A percentile compares a stretch with the other conserved stretches of the same genome.
Conservation (phyloP, 92 coral and sea anemone genomes). For the Porites evermanni region DNA sequence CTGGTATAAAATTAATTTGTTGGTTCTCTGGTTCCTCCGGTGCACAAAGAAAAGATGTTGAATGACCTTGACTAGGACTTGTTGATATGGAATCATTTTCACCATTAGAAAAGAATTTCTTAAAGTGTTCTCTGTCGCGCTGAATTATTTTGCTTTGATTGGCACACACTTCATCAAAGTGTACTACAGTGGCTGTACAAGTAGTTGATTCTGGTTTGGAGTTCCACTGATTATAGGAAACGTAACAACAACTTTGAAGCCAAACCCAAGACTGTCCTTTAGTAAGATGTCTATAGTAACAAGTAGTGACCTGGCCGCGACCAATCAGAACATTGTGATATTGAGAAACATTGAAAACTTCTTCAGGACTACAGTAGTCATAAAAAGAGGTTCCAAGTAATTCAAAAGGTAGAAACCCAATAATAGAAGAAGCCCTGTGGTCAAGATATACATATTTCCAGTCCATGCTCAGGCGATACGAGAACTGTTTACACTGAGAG, state of each 20-base stretch:
- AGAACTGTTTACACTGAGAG: slow-evolving; percentile 46
- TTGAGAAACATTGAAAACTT: slow-evolving; percentile 43
- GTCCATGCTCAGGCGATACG: slow-evolving; percentile 56
- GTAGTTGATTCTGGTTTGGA: slow-evolving; percentile 69
- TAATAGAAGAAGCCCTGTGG: slow-evolving; percentile 33
- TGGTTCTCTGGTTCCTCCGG: not conserved
- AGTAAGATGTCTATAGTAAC: slow-evolving; percentile 66
- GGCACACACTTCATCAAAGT: slow-evolving; percentile 57
- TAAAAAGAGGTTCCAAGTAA: slow-evolving; percentile 54
- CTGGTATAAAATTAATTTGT: not conserved
- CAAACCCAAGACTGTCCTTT: slow-evolving; percentile 75
- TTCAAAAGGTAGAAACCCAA: slow-evolving; percentile 63
- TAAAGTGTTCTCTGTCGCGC: slow-evolving; percentile 50
- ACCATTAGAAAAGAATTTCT: slow-evolving; percentile 9
- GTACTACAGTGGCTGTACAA: slow-evolving; percentile 39
- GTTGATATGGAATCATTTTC: not conserved
- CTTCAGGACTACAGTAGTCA: slow-evolving; percentile 50
- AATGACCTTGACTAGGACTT: not conserved
- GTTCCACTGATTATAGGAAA: slow-evolving; percentile 75
- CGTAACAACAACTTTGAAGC: slow-evolving; percentile 64
- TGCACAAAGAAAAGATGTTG: not conserved
- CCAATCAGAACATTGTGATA: slow-evolving; percentile 63
- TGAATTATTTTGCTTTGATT: slow-evolving; percentile 54
- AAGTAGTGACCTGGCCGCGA: slow-evolving; percentile 67
- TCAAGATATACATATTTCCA: slow-evolving; percentile 63